These are phyloP conservation scores for Microcebus lehilahytsara DNA, from an alignment of 2,113 vertebrate genomes.

Conservation along the genomic window DNA sequence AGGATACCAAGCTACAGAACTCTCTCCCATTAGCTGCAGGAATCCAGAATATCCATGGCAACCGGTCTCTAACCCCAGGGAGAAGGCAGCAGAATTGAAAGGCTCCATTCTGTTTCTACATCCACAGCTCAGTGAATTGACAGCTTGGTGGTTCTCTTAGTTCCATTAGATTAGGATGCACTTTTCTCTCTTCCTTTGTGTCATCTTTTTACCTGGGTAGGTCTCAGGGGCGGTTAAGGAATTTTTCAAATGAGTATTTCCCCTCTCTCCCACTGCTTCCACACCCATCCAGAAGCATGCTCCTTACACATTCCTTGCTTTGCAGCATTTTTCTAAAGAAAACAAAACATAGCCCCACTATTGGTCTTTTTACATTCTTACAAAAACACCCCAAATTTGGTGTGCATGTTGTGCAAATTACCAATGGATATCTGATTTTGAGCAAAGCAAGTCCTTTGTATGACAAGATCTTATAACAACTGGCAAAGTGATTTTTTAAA, in stretches of 20 bases:
- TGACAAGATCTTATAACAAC: conserved; percentile 47
- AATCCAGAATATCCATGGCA: conserved; percentile 98
- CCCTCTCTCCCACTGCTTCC: background rate
- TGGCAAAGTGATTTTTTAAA: conserved; percentile 45
- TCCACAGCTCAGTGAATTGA: conserved; percentile 84
- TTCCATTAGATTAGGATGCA: conserved; percentile 80
- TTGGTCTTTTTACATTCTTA: background rate
- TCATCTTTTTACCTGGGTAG: conserved; percentile 53
- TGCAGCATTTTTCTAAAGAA: background rate
- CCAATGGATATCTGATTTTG: conserved; percentile 37
- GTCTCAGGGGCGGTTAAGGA: background rate
- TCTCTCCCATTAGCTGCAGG: conserved; percentile 94
- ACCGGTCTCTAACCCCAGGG: conserved; percentile 92
- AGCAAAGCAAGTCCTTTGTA: conserved; percentile 50
- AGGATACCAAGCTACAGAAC: conserved; percentile 90
- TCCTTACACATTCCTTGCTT: background rate
- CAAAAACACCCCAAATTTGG: background rate
- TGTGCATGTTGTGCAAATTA: conserved; percentile 25
- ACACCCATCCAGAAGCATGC: background rate
- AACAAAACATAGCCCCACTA: background rate
- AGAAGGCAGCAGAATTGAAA: conserved; percentile 92
- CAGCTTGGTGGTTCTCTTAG: conserved; percentile 76
- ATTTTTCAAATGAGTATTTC: background rate
- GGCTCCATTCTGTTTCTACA: conserved; percentile 91
- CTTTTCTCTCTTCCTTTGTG: conserved; percentile 80